Percentiles rank a stretch among this genome's conserved stretches.
phyloP scores from a whole-genome alignment of 1,140 invertebrate species.

The Aradophagus sp. region DNA sequence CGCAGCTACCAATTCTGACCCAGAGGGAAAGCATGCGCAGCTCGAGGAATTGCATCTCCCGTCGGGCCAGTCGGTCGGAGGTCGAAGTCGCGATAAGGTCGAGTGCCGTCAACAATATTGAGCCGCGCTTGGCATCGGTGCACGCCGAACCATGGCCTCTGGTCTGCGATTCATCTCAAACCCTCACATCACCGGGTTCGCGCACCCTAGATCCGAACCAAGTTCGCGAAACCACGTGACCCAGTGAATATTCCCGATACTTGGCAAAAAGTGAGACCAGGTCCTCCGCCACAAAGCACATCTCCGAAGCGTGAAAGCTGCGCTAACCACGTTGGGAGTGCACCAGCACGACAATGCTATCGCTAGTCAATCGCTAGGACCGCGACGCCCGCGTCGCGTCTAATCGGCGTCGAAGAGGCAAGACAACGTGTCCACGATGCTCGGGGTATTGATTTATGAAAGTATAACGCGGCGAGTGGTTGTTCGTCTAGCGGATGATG shows the following conservation, averaged over 20 bases:
- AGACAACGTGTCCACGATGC: slow-evolving; percentile 17
- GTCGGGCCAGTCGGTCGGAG: slow-evolving; percentile 72
- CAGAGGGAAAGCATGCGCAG: slow-evolving; percentile 65
- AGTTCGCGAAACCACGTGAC: neutral
- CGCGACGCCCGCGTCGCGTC: too few relatives aligned
- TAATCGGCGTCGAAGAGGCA: too few relatives aligned
- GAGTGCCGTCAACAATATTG: slow-evolving; percentile 49
- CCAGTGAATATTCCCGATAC: too few relatives aligned
- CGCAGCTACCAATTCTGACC: slow-evolving; percentile 50
- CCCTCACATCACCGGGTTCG: too few relatives aligned
- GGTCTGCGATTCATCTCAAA: neutral
- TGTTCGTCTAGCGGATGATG: slow-evolving; percentile 17
- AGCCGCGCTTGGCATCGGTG: slow-evolving; percentile 33
- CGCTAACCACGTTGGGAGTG: too few relatives aligned
- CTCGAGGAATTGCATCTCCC: slow-evolving; percentile 51
- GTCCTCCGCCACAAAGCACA: too few relatives aligned
- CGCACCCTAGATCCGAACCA: too few relatives aligned
- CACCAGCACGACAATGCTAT: too few relatives aligned
- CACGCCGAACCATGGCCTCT: slow-evolving; percentile 16
- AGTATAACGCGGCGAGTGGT: slow-evolving; percentile 22
- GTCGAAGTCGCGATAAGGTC: slow-evolving; percentile 70
- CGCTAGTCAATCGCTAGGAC: too few relatives aligned
- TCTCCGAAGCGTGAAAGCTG: too few relatives aligned
- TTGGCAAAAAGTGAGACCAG: too few relatives aligned
- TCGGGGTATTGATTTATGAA: slow-evolving; percentile 17